Percentiles rank a stretch among this genome's conserved stretches.
Evolutionary conservation across 2,797 vertebrate species (phyloP).

Genomic region (Pseudocheirus occidentalis): DNA sequence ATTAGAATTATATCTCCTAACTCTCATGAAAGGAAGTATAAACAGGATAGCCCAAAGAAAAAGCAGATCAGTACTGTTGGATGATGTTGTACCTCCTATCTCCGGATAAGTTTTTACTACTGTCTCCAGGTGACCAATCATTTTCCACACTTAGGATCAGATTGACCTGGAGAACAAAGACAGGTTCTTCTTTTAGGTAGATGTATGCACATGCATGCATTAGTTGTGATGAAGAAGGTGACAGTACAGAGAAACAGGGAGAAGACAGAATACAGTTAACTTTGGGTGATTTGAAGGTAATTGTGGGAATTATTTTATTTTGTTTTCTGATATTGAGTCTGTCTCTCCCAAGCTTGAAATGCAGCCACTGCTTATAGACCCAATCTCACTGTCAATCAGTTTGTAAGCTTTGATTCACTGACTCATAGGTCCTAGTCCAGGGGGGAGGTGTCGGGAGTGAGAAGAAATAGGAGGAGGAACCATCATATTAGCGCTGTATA

Average conservation of each 20-base stretch:
- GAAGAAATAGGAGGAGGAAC: neutral
- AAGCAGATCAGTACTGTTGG: neutral
- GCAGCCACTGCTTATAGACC: neutral
- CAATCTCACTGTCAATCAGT: neutral
- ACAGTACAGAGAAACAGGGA: neutral
- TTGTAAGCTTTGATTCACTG: neutral
- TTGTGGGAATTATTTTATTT: neutral
- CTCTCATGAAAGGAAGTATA: neutral
- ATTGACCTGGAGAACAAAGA: neutral
- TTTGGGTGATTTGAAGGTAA: neutral
- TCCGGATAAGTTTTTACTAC: neutral
- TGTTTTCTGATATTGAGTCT: neutral
- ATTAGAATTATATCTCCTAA: neutral
- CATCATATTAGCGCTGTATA: neutral
- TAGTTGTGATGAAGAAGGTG: accelerated
- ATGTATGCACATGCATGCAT: neutral
- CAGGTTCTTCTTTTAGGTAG: neutral
- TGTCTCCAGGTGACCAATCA: neutral
- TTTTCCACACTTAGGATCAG: neutral
- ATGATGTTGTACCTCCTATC: neutral
- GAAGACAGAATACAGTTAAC: neutral
- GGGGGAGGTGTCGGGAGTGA: too few relatives aligned
- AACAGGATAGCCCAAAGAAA: neutral
- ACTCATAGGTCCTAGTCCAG: neutral
- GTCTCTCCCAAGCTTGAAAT: neutral